Conservation (phyloP, 2,888 invertebrate genomes). For the Charanyca ferruginea region DNA sequence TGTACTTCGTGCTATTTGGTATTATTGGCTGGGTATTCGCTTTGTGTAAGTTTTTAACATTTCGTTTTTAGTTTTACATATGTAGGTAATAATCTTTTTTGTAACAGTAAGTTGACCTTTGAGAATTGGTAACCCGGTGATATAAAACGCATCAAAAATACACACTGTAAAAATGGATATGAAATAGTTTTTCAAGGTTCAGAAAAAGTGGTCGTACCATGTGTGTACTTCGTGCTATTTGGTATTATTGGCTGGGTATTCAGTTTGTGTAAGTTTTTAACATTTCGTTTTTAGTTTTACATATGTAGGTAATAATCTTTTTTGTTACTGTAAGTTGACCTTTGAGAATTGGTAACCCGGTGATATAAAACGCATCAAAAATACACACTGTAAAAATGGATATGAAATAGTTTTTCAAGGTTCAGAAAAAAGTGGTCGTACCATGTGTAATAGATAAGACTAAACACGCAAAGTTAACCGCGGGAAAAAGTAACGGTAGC, state of each 20-base stretch:
- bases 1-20: slow-evolving; percentile 29
- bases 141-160: too few relatives aligned
- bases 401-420: slow-evolving; percentile 26
- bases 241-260: slow-evolving; percentile 29
- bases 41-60: background rate
- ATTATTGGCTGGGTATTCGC: slow-evolving; percentile 23
- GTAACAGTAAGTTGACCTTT: background rate
- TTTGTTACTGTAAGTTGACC: background rate
- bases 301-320: background rate
- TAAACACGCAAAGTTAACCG: slow-evolving; percentile 47
- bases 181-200: too few relatives aligned
- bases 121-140: background rate
- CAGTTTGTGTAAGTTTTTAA: background rate
- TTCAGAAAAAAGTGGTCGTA: slow-evolving; percentile 29
- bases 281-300: background rate
- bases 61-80: background rate
- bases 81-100: background rate
- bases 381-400: slow-evolving; percentile 1
- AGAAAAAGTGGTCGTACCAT: too few relatives aligned
- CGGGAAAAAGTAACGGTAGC: slow-evolving; percentile 47
- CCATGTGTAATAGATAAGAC: slow-evolving; percentile 28
- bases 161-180: too few relatives aligned
- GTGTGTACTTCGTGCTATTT: slow-evolving; percentile 28
- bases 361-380: slow-evolving; percentile 18
- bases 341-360: background rate